Conservation (phyloP, 2,113 vertebrate species). For the Sterna hirundo region DNA sequence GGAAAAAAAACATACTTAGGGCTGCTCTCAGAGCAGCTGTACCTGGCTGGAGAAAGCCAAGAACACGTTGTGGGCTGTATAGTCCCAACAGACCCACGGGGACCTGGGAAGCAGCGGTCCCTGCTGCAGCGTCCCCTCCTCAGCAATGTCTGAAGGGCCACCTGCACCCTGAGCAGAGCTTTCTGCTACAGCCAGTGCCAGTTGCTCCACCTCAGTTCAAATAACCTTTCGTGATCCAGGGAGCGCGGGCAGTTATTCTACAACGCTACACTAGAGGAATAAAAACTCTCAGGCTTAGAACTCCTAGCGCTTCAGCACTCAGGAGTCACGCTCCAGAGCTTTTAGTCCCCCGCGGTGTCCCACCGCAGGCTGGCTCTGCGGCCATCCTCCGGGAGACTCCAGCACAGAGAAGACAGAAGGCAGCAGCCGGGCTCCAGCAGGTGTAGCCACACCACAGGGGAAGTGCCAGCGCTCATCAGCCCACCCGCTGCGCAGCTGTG, state of each 20-base stretch:
- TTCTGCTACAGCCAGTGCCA: background rate
- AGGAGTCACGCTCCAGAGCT: background rate
- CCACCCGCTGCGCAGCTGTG: background rate
- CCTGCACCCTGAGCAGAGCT: background rate
- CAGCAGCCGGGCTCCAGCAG: background rate
- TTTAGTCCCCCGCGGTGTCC: background rate
- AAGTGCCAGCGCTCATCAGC: background rate
- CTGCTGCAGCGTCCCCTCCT: background rate
- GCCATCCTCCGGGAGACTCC: background rate
- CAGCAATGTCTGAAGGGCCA: background rate
- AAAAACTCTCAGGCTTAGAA: background rate
- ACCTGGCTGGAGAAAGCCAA: background rate
- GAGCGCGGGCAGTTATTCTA: fast-evolving
- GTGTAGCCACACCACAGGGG: background rate
- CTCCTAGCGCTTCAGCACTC: background rate
- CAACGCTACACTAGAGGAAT: background rate
- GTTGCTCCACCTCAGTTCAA: background rate
- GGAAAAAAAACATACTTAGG: fast-evolving
- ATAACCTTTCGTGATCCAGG: background rate
- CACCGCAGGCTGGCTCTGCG: background rate
- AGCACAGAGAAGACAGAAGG: background rate
- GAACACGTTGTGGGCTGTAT: fast-evolving
- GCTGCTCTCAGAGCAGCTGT: background rate
- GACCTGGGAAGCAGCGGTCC: background rate
- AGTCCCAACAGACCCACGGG: background rate